phyloP scores from a whole-genome alignment of 2,888 invertebrate genomes.

The Scaeva pyrastri region DNA sequence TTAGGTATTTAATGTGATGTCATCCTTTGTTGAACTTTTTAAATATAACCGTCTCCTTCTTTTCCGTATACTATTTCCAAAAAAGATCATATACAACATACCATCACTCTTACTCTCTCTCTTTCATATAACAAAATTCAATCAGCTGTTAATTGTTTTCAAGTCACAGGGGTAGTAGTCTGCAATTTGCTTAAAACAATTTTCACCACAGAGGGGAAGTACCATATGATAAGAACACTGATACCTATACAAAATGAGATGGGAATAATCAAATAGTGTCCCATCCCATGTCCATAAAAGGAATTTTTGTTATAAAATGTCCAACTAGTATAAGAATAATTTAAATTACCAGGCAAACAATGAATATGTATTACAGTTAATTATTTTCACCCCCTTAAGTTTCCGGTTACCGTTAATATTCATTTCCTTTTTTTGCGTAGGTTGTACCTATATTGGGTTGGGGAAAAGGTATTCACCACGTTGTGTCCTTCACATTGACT shows the following conservation, averaged over 20 bases:
- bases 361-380: no score
- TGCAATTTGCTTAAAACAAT: background rate
- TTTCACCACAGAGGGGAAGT: slow-evolving; percentile 13
- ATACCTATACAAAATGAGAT: no score
- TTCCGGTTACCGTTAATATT: no score
- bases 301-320: no score
- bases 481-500: slow-evolving; percentile 7
- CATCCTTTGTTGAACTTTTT: background rate
- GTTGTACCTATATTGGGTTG: no score
- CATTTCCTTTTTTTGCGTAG: no score
- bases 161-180: slow-evolving; percentile 14
- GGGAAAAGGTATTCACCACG: background rate
- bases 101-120: background rate
- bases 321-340: no score
- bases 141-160: slow-evolving; percentile 65
- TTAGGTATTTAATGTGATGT: background rate
- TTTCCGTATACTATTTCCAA: background rate
- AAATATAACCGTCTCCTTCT: background rate
- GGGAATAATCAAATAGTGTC: no score
- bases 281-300: no score
- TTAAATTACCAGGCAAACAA: no score
- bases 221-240: no score
- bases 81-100: background rate
- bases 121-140: background rate
- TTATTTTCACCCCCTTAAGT: no score